Conservation (phyloP, 2,888 invertebrate genomes). For the Noctua janthina region DNA sequence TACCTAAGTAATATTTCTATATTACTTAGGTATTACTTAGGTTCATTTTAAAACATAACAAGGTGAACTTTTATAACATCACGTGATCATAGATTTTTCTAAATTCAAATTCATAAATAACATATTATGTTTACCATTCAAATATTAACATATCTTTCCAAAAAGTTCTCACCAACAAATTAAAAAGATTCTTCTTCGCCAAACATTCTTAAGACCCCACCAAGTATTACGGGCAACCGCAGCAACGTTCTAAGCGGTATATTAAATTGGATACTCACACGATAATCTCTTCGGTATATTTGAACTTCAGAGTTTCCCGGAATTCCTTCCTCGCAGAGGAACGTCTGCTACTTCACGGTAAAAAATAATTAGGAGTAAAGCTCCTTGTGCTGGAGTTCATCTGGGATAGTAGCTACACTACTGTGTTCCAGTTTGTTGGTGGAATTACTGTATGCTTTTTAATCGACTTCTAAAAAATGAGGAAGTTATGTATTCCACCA, state of each 20-base stretch:
- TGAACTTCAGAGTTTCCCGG: constrained; percentile 30
- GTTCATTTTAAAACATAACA: background rate
- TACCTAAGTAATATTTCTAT: background rate
- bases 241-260: constrained; percentile 31
- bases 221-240: constrained; percentile 3
- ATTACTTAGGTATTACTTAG: too few relatives aligned
- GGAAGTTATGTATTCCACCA: too few relatives aligned
- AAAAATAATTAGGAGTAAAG: background rate
- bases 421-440: background rate
- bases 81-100: background rate
- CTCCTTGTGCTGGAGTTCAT: background rate
- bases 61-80: background rate
- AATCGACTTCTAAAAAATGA: too few relatives aligned
- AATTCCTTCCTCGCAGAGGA: constrained; percentile 10
- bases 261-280: constrained; percentile 51
- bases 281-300: constrained; percentile 48
- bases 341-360: background rate
- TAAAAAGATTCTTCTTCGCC: background rate
- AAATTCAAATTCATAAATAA: background rate
- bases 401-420: background rate
- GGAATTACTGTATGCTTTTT: background rate
- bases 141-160: background rate
- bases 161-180: constrained; percentile 2
- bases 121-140: too few relatives aligned
- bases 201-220: background rate